Conservation (phyloP, 2,888 invertebrate species). For the Rhamnusium bicolor region DNA sequence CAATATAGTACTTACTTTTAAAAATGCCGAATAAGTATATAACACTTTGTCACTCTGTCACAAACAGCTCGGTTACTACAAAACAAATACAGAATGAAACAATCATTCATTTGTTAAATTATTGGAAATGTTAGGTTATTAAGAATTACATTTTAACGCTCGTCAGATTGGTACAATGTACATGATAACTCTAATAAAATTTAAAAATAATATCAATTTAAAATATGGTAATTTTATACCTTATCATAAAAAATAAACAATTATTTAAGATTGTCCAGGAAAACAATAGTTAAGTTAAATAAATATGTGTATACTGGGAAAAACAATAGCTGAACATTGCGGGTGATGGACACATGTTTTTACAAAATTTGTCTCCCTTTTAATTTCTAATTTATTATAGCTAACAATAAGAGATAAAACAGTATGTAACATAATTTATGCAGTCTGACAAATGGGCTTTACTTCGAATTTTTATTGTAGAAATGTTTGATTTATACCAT, state of each 20-base stretch:
- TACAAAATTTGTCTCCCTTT: neutral
- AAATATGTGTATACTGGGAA: conserved; percentile 19
- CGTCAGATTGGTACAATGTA: neutral
- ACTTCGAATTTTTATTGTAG: neutral
- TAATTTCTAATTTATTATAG: neutral
- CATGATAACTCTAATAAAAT: neutral
- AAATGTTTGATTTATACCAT: neutral
- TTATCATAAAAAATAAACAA: conserved; percentile 29
- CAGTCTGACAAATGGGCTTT: neutral
- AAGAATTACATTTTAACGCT: neutral
- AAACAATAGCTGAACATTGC: neutral
- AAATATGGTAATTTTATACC: conserved; percentile 8
- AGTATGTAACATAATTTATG: neutral
- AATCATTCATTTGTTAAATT: neutral
- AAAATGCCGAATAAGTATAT: no score
- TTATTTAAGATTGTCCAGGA: conserved; percentile 30
- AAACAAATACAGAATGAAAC: neutral
- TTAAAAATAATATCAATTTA: neutral
- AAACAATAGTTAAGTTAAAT: conserved; percentile 25
- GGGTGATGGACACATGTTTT: conserved; percentile 4
- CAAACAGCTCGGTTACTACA: neutral
- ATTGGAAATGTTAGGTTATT: neutral
- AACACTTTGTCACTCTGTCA: neutral
- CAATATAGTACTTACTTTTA: neutral
- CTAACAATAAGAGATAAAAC: neutral